Conservation (phyloP, 2,113 vertebrate genomes). For the Ascaphus truei region DNA sequence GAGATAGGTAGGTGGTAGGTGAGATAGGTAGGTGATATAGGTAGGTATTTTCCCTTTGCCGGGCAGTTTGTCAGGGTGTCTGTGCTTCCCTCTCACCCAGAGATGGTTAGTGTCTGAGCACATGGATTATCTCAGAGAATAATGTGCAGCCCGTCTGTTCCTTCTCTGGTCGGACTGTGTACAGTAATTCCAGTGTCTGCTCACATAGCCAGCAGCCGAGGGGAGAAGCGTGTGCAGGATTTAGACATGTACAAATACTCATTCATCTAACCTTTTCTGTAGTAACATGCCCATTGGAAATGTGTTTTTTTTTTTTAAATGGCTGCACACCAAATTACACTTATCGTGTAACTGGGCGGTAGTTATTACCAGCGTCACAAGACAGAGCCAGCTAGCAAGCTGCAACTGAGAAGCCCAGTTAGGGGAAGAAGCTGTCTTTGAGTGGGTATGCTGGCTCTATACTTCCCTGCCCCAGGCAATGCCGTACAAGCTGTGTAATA, state of each 20-base stretch:
- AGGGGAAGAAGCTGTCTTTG: not conserved
- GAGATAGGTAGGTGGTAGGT: too few relatives aligned
- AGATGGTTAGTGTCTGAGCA: not conserved
- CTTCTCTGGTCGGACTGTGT: not conserved
- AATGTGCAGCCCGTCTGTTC: not conserved
- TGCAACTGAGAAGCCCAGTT: too few relatives aligned
- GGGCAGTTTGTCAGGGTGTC: not conserved
- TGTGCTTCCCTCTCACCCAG: not conserved
- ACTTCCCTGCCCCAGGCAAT: not conserved
- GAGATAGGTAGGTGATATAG: too few relatives aligned
- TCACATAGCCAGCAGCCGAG: not conserved
- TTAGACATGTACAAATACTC: not conserved
- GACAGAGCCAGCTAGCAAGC: not conserved
- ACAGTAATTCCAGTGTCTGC: not conserved
- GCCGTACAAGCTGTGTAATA: not conserved
- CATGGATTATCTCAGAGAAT: not conserved
- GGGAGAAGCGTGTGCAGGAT: not conserved
- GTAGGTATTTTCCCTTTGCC: too few relatives aligned
- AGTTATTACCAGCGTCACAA: not conserved
- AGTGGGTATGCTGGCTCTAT: not conserved
- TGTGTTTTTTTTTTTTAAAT: not conserved
- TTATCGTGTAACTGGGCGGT: not conserved
- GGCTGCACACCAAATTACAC: not conserved
- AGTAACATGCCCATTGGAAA: not conserved
- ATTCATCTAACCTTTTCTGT: not conserved